Conservation (phyloP, 2,113 vertebrate genomes). For the Notarius lentiginosus region DNA sequence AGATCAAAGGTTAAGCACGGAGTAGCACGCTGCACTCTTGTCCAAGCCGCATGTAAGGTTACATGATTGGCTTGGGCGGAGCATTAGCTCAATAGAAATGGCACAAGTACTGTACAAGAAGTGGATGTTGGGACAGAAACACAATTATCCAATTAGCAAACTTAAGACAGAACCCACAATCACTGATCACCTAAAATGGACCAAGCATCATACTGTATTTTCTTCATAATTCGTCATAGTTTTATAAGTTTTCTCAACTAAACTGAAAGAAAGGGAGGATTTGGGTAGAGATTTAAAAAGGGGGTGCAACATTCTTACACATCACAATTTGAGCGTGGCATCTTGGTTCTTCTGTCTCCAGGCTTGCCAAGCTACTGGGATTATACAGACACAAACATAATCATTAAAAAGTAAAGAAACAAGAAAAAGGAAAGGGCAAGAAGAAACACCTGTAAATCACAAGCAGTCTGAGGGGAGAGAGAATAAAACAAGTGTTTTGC, state of each 20-base stretch:
- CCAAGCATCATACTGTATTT: not conserved
- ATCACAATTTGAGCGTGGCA: conserved; percentile 79
- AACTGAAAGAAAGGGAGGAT: conserved; percentile 22
- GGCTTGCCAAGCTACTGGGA: conserved; percentile 68
- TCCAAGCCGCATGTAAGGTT: conserved; percentile 64
- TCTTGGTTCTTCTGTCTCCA: conserved; percentile 69
- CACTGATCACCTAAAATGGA: conserved; percentile 14
- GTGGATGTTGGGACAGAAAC: conserved; percentile 40
- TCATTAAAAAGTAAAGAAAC: conserved; percentile 54
- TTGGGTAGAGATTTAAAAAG: conserved; percentile 1
- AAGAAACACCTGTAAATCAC: conserved; percentile 17
- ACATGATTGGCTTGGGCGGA: conserved; percentile 67
- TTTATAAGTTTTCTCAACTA: conserved; percentile 20
- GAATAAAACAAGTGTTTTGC: not conserved
- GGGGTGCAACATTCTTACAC: conserved; percentile 74
- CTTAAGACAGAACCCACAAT: not conserved
- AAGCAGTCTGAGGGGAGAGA: not conserved
- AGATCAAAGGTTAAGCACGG: conserved; percentile 57
- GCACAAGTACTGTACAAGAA: conserved; percentile 30
- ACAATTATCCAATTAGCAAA: conserved; percentile 35
- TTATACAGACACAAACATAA: conserved; percentile 71
- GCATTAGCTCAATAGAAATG: conserved; percentile 55
- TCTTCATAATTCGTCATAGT: not conserved
- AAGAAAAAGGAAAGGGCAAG: not conserved
- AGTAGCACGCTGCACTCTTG: conserved; percentile 60